Evolutionary conservation across 1,140 invertebrate genomes (phyloP).

Genomic region (Eumeta japonica): DNA sequence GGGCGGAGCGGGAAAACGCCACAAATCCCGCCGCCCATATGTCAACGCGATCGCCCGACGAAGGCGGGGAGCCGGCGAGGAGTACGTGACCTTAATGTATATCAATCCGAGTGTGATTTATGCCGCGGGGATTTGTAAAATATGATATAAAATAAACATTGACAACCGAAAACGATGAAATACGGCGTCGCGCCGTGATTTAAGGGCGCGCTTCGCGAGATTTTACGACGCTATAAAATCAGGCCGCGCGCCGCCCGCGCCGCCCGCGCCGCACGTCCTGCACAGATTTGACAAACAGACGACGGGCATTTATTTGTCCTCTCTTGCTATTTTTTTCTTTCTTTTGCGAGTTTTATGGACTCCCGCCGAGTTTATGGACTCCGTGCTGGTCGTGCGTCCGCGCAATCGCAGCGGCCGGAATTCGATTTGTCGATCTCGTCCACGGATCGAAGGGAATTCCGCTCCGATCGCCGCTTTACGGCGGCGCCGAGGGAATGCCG

Average conservation of each 20-base stretch:
- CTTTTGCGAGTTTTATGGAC: constrained; percentile 46
- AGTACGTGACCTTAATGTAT: constrained; percentile 53
- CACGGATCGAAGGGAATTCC: no score
- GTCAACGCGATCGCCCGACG: constrained; percentile 24
- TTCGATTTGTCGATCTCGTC: no score
- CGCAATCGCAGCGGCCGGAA: no score
- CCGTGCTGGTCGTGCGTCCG: no score
- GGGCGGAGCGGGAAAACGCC: constrained; percentile 8
- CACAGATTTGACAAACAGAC: constrained; percentile 58
- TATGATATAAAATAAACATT: constrained; percentile 59
- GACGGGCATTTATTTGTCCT: constrained; percentile 51
- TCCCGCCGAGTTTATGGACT: constrained; percentile 41
- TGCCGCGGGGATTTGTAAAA: constrained; percentile 51
- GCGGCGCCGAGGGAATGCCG: no score
- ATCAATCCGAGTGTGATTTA: constrained; percentile 52
- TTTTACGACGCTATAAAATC: constrained; percentile 56
- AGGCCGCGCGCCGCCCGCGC: constrained; percentile 22
- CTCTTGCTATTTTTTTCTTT: constrained; percentile 22
- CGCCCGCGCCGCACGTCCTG: constrained; percentile 51
- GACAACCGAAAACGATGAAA: constrained; percentile 56
- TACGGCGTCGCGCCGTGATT: constrained; percentile 52
- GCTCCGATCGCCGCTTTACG: no score
- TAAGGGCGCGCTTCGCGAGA: constrained; percentile 52
- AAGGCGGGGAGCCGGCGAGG: constrained; percentile 45
- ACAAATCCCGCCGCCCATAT: constrained; percentile 28